These are phyloP conservation scores for Zaprionus camerounensis DNA, from an alignment of 1,140 invertebrate genomes.

Conservation along the genomic window DNA sequence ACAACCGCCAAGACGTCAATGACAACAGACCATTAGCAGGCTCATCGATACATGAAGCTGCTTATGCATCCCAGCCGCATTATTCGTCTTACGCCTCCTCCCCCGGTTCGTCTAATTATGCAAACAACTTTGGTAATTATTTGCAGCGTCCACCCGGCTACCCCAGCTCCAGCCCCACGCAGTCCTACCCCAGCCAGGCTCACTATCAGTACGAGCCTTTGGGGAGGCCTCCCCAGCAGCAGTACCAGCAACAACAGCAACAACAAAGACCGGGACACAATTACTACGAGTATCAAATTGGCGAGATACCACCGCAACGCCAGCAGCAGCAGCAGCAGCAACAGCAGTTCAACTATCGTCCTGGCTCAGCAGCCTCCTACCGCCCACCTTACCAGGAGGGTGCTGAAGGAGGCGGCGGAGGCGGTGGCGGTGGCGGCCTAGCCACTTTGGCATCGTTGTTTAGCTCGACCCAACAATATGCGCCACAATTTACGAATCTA, in stretches of 20 bases:
- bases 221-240: slow-evolving; percentile 13
- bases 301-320: slow-evolving; percentile 68
- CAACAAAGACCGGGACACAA: slow-evolving; percentile 66
- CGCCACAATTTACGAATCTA: slow-evolving; percentile 81
- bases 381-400: slow-evolving; percentile 47
- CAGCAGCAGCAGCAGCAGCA: slow-evolving; percentile 53
- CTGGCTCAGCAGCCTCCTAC: slow-evolving; percentile 27
- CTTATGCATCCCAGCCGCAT: slow-evolving; percentile 37
- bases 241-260: slow-evolving; percentile 25
- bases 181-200: slow-evolving; percentile 5
- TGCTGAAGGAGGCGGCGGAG: slow-evolving; percentile 18
- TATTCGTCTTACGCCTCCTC: background rate
- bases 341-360: slow-evolving; percentile 75
- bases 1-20: slow-evolving; percentile 70
- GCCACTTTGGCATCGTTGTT: slow-evolving; percentile 73
- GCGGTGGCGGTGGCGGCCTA: slow-evolving; percentile 48
- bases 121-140: slow-evolving; percentile 84
- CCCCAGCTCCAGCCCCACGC: slow-evolving; percentile 18
- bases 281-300: slow-evolving; percentile 83
- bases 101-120: slow-evolving; percentile 78
- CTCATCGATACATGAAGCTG: slow-evolving; percentile 39
- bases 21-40: slow-evolving; percentile 55
- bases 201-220: slow-evolving; percentile 56
- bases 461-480: slow-evolving; percentile 74
- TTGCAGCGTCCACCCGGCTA: slow-evolving; percentile 66